These are phyloP conservation scores for Doryteuthis pealeii DNA, from an alignment of 1,140 invertebrate genomes.

Conservation along the genomic window DNA sequence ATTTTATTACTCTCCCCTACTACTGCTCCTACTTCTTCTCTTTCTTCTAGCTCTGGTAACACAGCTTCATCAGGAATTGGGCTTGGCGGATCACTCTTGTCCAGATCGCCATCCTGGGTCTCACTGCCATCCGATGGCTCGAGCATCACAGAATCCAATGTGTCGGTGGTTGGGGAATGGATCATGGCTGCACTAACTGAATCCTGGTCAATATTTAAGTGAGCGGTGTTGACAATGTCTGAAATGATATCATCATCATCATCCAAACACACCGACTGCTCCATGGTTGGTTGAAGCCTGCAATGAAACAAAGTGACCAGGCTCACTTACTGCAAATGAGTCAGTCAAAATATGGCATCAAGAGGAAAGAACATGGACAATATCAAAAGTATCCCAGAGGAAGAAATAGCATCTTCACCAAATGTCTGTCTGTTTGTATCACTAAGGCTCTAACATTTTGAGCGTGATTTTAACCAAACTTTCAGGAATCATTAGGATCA, in stretches of 20 bases:
- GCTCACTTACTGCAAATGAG: no score
- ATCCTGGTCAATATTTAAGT: conserved; percentile 4
- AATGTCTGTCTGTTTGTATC: no score
- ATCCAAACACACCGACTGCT: conserved; percentile 11
- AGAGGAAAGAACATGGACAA: no score
- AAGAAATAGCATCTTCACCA: no score
- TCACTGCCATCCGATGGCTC: conserved; percentile 37
- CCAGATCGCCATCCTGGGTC: neutral
- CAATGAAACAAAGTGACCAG: no score
- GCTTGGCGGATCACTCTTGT: neutral
- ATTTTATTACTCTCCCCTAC: neutral
- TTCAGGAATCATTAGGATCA: no score
- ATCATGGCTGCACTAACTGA: conserved; percentile 16
- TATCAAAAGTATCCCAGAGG: no score
- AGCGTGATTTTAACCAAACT: no score
- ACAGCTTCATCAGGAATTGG: neutral
- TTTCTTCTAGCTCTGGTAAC: neutral
- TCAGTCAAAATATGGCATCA: no score
- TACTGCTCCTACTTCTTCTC: neutral
- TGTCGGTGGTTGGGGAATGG: conserved; percentile 50
- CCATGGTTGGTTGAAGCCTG: neutral
- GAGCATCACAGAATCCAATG: conserved; percentile 49
- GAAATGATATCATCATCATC: conserved; percentile 25
- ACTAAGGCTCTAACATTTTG: no score
- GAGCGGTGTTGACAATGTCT: conserved; percentile 25